These are phyloP conservation scores for Cetonia aurata DNA, from an alignment of 2,888 invertebrate species.

Conservation along the genomic window DNA sequence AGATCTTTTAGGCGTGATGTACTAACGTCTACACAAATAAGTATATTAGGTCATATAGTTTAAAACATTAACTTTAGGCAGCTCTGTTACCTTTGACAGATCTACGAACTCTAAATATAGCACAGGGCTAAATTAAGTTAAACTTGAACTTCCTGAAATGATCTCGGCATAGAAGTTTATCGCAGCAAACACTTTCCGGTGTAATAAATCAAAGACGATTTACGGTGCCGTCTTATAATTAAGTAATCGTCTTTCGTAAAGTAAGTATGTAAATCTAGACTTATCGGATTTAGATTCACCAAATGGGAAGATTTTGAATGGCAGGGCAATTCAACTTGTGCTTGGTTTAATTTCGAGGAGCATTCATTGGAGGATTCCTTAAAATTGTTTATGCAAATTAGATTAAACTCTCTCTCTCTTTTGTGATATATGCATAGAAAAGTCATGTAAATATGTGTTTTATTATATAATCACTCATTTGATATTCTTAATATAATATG, in stretches of 20 bases:
- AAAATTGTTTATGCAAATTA: not conserved
- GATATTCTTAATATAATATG: too few relatives aligned
- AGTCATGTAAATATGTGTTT: too few relatives aligned
- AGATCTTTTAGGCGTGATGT: too few relatives aligned
- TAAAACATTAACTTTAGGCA: too few relatives aligned
- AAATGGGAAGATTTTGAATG: slow-evolving; percentile 31
- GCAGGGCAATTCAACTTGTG: slow-evolving; percentile 38
- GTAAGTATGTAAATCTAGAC: slow-evolving; percentile 46
- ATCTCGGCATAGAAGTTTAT: slow-evolving; percentile 1
- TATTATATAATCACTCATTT: too few relatives aligned
- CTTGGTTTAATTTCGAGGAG: slow-evolving; percentile 24
- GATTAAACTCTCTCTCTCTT: too few relatives aligned
- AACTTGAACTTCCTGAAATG: slow-evolving; percentile 3
- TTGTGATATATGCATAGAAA: too few relatives aligned
- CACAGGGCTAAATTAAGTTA: slow-evolving; percentile 2
- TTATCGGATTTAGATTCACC: slow-evolving; percentile 47
- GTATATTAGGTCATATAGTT: too few relatives aligned
- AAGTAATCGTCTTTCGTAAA: slow-evolving; percentile 46
- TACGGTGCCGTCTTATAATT: slow-evolving; percentile 48
- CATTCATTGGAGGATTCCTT: not conserved
- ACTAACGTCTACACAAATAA: too few relatives aligned
- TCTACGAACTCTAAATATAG: too few relatives aligned
- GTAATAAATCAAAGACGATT: slow-evolving; percentile 48
- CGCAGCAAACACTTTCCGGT: slow-evolving; percentile 15
- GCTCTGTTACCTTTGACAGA: too few relatives aligned